These are phyloP conservation scores for Dipodomys ordii DNA, from an alignment of 2,113 vertebrate genomes.

Conservation along the genomic window DNA sequence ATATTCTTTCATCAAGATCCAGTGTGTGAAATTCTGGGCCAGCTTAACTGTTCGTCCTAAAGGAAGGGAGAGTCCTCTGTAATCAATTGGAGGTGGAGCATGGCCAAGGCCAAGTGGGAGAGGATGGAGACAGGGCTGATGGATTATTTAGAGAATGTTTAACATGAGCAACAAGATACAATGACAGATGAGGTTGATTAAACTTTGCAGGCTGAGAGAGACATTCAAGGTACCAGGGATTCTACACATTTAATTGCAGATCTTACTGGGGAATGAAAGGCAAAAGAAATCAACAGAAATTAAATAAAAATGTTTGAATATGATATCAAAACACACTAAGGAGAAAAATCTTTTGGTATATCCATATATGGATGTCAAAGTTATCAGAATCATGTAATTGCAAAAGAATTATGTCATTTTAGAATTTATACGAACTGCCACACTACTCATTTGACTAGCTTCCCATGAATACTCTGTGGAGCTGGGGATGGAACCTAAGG, in stretches of 20 bases:
- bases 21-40: constrained; percentile 81
- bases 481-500: no score
- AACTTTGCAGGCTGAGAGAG: constrained; percentile 78
- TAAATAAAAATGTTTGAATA: not conserved
- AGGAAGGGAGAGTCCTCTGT: constrained; percentile 72
- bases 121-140: constrained; percentile 61
- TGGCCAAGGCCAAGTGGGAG: not conserved
- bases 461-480: not conserved
- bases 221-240: constrained; percentile 65
- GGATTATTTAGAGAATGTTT: constrained; percentile 81
- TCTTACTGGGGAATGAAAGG: constrained; percentile 57
- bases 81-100: constrained; percentile 59
- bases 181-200: constrained; percentile 75
- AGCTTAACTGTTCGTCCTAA: constrained; percentile 79
- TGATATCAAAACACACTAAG: not conserved
- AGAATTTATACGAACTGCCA: not conserved
- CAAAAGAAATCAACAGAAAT: constrained; percentile 30
- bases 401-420: not conserved
- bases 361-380: not conserved
- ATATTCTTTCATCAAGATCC: constrained; percentile 84
- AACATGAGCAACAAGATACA: constrained; percentile 78
- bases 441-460: not conserved
- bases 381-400: not conserved
- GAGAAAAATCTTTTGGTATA: not conserved
- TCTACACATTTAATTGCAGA: constrained; percentile 67